Evolutionary conservation across 2,113 vertebrate genomes (phyloP).

Genomic region (Scomber colias): DNA sequence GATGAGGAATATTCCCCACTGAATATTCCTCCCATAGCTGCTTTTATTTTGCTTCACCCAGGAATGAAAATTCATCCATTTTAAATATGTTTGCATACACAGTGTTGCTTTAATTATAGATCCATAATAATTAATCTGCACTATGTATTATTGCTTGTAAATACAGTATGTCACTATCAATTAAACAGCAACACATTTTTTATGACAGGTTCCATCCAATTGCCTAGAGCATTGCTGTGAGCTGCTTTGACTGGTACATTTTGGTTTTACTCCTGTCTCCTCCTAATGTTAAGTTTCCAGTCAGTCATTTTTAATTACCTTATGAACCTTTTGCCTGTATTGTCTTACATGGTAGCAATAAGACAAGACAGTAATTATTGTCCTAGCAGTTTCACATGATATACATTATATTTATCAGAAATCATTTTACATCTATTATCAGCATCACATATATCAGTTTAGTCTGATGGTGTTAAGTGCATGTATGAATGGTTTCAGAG

Average conservation of each 20-base stretch:
- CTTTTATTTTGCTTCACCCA: constrained; percentile 5
- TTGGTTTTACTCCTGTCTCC: background rate
- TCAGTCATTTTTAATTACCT: background rate
- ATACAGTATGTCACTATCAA: constrained; percentile 22
- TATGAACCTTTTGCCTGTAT: background rate
- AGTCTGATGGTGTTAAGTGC: background rate
- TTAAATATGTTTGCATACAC: constrained; percentile 22
- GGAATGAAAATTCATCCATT: constrained; percentile 21
- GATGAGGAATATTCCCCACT: constrained; percentile 39
- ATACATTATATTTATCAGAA: background rate
- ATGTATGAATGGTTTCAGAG: background rate
- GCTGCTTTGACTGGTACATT: background rate
- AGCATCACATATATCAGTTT: background rate
- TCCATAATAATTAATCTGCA: background rate
- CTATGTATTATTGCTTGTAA: background rate
- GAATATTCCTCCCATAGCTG: constrained; percentile 28
- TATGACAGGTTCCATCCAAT: background rate
- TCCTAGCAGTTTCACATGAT: background rate
- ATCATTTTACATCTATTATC: constrained; percentile 4
- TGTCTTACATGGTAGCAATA: background rate
- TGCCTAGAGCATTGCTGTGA: background rate
- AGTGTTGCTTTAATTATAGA: constrained; percentile 1
- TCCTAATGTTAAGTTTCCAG: background rate
- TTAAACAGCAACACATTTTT: constrained; percentile 3
- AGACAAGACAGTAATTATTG: background rate